Percentiles rank a stretch among this genome's conserved stretches.
Conservation (phyloP, 2,797 vertebrate genomes). For the Pogonophryne albipinna region DNA sequence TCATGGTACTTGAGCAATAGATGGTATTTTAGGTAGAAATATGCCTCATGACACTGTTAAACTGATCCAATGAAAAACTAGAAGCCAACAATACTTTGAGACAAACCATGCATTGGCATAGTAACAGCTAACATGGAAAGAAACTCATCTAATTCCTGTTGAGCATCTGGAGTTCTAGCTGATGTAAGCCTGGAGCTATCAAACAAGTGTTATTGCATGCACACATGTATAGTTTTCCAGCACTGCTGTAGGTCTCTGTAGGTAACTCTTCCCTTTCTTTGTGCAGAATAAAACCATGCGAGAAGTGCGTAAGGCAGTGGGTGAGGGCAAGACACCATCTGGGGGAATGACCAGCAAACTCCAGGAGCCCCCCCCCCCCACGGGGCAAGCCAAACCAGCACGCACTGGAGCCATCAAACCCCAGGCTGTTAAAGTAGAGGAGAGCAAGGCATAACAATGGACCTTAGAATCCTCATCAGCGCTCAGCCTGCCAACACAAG, state of each 20-base stretch:
- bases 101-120: background rate
- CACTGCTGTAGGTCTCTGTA: background rate
- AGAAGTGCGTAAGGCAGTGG: constrained; percentile 80
- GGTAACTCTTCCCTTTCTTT: constrained; percentile 23
- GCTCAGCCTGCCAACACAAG: constrained; percentile 63
- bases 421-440: constrained; percentile 93
- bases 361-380: constrained; percentile 85
- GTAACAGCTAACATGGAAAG: background rate
- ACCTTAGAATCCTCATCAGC: constrained; percentile 75
- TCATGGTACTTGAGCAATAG: background rate
- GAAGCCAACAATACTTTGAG: background rate
- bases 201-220: constrained; percentile 2
- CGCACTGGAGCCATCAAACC: constrained; percentile 95
- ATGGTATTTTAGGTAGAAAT: background rate
- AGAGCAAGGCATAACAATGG: constrained; percentile 91
- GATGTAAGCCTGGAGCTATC: background rate
- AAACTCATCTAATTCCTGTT: background rate
- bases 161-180: background rate
- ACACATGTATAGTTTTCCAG: background rate
- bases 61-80: background rate
- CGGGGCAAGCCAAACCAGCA: constrained; percentile 88
- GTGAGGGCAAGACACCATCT: constrained; percentile 87
- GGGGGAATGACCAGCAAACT: constrained; percentile 88
- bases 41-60: background rate
- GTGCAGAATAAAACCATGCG: constrained; percentile 88